These are phyloP conservation scores for Festucalex cinctus DNA, from an alignment of 2,113 vertebrate species.

Conservation along the genomic window DNA sequence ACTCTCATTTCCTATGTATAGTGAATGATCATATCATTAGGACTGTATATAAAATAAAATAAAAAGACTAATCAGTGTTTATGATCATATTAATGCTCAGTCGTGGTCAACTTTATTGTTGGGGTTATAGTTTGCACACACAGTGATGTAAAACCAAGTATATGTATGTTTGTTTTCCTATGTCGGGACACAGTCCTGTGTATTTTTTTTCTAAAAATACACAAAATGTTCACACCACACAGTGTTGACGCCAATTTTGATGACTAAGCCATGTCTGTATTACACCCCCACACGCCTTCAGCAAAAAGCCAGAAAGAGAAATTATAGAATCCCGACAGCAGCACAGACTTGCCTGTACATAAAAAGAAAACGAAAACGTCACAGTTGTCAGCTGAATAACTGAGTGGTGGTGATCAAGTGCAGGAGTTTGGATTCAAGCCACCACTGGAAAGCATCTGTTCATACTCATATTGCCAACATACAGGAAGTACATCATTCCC, in stretches of 20 bases:
- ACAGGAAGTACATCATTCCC: slow-evolving; percentile 4
- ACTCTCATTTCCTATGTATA: too few relatives aligned
- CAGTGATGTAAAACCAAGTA: too few relatives aligned
- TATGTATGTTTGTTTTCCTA: neutral
- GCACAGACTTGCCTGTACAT: neutral
- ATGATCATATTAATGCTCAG: neutral
- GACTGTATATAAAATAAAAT: too few relatives aligned
- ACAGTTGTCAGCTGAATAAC: neutral
- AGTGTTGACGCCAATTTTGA: slow-evolving; percentile 8
- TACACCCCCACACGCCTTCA: slow-evolving; percentile 28
- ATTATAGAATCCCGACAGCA: slow-evolving; percentile 20
- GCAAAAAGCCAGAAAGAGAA: slow-evolving; percentile 28
- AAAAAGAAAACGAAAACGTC: slow-evolving; percentile 9
- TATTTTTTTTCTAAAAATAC: neutral
- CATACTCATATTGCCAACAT: neutral
- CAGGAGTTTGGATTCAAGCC: slow-evolving; percentile 6
- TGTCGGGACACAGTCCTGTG: neutral
- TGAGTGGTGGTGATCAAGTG: neutral
- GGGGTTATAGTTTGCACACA: too few relatives aligned
- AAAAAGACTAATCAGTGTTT: too few relatives aligned
- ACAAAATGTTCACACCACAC: slow-evolving; percentile 10
- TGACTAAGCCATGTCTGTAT: slow-evolving; percentile 37
- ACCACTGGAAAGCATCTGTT: slow-evolving; percentile 8
- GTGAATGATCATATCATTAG: too few relatives aligned
- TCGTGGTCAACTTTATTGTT: neutral